Evolutionary conservation across 2,888 invertebrate species (phyloP).

Genomic region (Coenonympha glycerion): DNA sequence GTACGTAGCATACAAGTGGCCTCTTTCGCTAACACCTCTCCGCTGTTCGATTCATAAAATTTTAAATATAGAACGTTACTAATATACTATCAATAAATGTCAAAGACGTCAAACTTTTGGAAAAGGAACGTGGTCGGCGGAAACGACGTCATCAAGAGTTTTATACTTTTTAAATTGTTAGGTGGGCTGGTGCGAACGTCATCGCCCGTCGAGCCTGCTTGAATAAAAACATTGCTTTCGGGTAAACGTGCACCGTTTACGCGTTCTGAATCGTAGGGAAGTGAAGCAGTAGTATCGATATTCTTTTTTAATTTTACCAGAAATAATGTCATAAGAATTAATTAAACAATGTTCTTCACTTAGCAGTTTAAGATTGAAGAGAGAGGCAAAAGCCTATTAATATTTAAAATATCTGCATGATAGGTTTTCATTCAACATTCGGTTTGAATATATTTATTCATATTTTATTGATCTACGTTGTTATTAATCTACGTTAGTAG

Average conservation of each 20-base stretch:
- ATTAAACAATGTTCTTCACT: too few species aligned
- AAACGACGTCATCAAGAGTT: slow-evolving; percentile 41
- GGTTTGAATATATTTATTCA: too few species aligned
- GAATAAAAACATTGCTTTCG: slow-evolving; percentile 57
- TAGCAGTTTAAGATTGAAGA: too few species aligned
- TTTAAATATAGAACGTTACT: slow-evolving; percentile 5
- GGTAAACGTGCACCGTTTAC: slow-evolving; percentile 50
- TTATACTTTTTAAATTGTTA: slow-evolving; percentile 53
- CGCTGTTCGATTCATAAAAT: slow-evolving; percentile 5
- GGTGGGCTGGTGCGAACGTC: slow-evolving; percentile 44
- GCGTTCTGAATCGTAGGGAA: slow-evolving; percentile 48
- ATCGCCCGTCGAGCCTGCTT: slow-evolving; percentile 42
- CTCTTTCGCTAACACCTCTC: slow-evolving; percentile 3
- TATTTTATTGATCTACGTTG: too few species aligned
- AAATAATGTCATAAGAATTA: too few species aligned
- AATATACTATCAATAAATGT: slow-evolving; percentile 16
- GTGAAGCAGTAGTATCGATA: slow-evolving; percentile 29
- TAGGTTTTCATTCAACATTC: too few species aligned
- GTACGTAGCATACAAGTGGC: background rate
- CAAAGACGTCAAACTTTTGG: slow-evolving; percentile 32
- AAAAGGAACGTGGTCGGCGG: slow-evolving; percentile 35
- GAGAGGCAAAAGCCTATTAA: too few species aligned
- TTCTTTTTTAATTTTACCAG: too few species aligned
- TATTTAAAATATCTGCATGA: too few species aligned
- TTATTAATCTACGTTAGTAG: too few species aligned